These are phyloP conservation scores for Syndactyla subalaris DNA, from an alignment of 2,797 vertebrate species.

Conservation along the genomic window DNA sequence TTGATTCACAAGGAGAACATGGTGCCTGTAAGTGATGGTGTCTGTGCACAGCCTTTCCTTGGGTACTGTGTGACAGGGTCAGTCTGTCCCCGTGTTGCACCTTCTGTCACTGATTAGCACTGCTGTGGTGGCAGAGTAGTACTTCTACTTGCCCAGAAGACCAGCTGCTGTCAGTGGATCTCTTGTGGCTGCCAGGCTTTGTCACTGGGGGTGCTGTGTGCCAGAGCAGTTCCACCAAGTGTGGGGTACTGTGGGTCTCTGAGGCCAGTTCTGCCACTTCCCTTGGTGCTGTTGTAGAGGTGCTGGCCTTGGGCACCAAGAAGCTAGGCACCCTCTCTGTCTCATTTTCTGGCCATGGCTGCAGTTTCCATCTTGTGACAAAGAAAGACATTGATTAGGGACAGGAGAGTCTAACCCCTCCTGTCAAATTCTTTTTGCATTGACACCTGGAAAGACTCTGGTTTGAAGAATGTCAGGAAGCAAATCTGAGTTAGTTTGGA, in stretches of 20 bases:
- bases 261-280: neutral
- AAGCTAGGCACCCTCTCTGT: neutral
- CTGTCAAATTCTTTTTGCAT: neutral
- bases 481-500: neutral
- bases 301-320: accelerated
- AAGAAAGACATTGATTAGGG: neutral
- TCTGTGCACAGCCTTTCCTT: neutral
- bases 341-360: neutral
- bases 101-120: neutral
- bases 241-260: neutral
- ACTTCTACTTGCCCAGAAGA: neutral
- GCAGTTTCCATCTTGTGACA: neutral
- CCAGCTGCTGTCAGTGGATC: neutral
- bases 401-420: neutral
- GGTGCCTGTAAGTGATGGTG: neutral
- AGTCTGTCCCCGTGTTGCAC: neutral
- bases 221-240: neutral
- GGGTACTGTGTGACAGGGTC: neutral
- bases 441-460: neutral
- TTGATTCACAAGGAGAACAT: neutral
- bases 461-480: neutral
- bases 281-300: accelerated
- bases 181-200: neutral
- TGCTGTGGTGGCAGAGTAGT: neutral
- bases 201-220: accelerated